phyloP scores from a whole-genome alignment of 1,140 invertebrate species.

The Apolygus lucorum region DNA sequence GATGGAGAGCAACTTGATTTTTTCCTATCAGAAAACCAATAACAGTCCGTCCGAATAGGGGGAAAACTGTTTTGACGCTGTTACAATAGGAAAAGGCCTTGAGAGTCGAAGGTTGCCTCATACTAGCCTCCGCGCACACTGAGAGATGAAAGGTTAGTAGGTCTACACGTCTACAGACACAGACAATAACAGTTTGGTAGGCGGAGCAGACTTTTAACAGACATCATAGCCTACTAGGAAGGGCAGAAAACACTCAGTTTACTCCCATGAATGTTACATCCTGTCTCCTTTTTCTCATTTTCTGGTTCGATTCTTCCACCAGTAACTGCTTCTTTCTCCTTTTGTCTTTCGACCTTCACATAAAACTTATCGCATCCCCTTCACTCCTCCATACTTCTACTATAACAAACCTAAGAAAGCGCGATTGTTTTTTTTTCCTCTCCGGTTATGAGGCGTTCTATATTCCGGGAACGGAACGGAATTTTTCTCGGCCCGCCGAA shows the following conservation, averaged over 20 bases:
- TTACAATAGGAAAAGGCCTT: too few species aligned
- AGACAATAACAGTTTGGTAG: not conserved
- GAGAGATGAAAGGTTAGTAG: too few species aligned
- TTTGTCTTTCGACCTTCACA: not conserved
- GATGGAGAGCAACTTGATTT: too few species aligned
- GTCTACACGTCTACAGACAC: not conserved
- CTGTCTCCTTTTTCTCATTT: not conserved
- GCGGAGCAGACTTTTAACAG: not conserved
- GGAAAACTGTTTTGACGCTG: not conserved
- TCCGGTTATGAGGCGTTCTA: too few species aligned
- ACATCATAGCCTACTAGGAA: not conserved
- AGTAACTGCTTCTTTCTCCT: not conserved
- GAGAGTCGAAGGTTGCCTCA: too few species aligned
- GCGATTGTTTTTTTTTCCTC: too few species aligned
- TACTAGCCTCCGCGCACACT: too few species aligned
- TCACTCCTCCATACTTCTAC: too few species aligned
- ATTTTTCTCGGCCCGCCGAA: too few species aligned
- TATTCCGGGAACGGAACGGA: too few species aligned
- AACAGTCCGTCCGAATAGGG: not conserved
- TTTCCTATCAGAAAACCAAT: not conserved
- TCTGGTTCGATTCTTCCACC: not conserved
- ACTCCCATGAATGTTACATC: not conserved
- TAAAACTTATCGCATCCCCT: not conserved
- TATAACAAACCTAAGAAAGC: too few species aligned
- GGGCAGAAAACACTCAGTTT: not conserved